Evolutionary conservation across 1,140 invertebrate genomes (phyloP), one percentile per base, ranked within the genome.

Genomic region (Melanaphis sacchari): DNA sequence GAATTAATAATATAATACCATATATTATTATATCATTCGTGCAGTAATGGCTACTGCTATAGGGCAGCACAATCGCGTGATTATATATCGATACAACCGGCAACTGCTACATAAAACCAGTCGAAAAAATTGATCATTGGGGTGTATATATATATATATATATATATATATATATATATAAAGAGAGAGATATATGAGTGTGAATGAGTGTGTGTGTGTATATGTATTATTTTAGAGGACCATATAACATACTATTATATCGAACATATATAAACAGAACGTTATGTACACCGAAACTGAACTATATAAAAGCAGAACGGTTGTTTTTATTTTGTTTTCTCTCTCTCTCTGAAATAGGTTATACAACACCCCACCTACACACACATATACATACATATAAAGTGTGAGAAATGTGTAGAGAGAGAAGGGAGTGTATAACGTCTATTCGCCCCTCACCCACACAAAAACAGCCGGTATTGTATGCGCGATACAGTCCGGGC

Each of bases 271-370:
- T 76, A 76, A 76, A 76, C 59, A 76, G 31, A n/a, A 76, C 31
- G 59, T 76, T 52, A 59, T 76, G n/a, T 36, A 36, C 38, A 26
- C 38, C 9, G 26, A 88, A 49, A 88, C 46, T 18, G 46, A 49
- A 88, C 84, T 85, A 76, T 82, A 82, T 82, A 87, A 87, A 87
- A 46, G 24, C 52, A 41, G 6, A 24, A 59, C 38, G 52, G 49
- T 90, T 41, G 52, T 90, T 90, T 90, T 90, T 90, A 90, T 90
- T 90, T 90, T 43, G 31, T 46, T 85, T 31, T 89, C n/a, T 36
- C 87, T 36, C 5, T 59, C 36, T 11, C n/a, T 22, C 22, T 26
- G 26, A 89, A 89, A 89, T 89, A 22, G 87, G 46, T 89, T 89
- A 52, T 38, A 89, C n/a, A 46, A 26, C 21, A 36, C 41, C 36